phyloP scores from a whole-genome alignment of 2,113 vertebrate species.

The cattle (Bos taurus) region ARS-UCD2.0 NC_037328.1:68666001-68666500 shows the following conservation, averaged over 20 bases:
- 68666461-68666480: too few relatives aligned
- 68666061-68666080: slow-evolving; percentile 6
- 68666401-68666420: too few relatives aligned
- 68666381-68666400: too few relatives aligned
- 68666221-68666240: not conserved
- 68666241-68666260: not conserved
- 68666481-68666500: too few relatives aligned
- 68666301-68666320: not conserved
- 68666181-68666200: not conserved
- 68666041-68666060: slow-evolving; percentile 55
- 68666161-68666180: not conserved
- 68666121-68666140: not conserved
- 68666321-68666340: too few relatives aligned
- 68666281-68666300: not conserved
- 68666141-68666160: not conserved
- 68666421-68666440: too few relatives aligned
- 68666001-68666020: slow-evolving; percentile 76
- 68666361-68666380: too few relatives aligned
- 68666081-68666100: slow-evolving; percentile 56
- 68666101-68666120: not conserved
- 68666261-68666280: not conserved
- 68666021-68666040: slow-evolving; percentile 67
- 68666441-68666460: too few relatives aligned
- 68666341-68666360: too few relatives aligned
- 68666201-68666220: not conserved